These are phyloP conservation scores for Drosophila obscura DNA, from an alignment of 1,140 invertebrate species.

Conservation along the genomic window DNA sequence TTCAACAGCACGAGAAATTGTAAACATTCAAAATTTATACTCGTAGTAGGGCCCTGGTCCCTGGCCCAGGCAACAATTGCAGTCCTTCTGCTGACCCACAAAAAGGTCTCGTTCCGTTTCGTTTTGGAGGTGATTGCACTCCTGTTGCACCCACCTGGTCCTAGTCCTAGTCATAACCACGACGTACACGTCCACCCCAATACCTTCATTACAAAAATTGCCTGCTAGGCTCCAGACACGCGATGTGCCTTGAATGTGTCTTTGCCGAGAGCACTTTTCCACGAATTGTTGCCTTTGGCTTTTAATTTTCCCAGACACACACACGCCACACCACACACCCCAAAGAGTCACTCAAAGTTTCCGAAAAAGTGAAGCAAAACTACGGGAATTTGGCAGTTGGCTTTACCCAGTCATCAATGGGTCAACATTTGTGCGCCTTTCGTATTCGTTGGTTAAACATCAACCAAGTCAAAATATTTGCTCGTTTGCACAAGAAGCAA, in stretches of 20 bases:
- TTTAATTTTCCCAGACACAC: conserved; percentile 9
- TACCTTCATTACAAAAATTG: conserved; percentile 29
- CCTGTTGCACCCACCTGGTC: background rate
- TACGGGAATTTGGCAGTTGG: conserved; percentile 26
- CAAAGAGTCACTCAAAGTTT: conserved; percentile 21
- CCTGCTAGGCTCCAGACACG: conserved; percentile 25
- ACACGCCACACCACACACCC: conserved; percentile 1
- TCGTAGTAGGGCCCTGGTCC: no score
- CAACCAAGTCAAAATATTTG: conserved; percentile 31
- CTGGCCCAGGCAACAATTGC: conserved; percentile 21
- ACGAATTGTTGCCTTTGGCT: conserved; percentile 42
- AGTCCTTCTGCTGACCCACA: conserved; percentile 68
- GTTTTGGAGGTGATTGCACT: conserved; percentile 61
- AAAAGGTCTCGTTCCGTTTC: conserved; percentile 34
- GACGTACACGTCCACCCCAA: background rate
- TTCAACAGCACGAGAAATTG: conserved; percentile 45
- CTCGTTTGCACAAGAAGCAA: conserved; percentile 14
- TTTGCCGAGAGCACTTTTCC: conserved; percentile 28
- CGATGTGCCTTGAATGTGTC: conserved; percentile 49
- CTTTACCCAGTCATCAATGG: conserved; percentile 34
- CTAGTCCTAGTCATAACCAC: background rate
- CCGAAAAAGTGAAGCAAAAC: background rate
- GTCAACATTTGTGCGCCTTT: conserved; percentile 21
- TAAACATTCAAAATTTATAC: conserved; percentile 74
- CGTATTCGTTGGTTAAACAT: conserved; percentile 21